Base-by-base conservation (phyloP, 2,888 invertebrate genomes). In the Tenthredo distinguenda region DNA sequence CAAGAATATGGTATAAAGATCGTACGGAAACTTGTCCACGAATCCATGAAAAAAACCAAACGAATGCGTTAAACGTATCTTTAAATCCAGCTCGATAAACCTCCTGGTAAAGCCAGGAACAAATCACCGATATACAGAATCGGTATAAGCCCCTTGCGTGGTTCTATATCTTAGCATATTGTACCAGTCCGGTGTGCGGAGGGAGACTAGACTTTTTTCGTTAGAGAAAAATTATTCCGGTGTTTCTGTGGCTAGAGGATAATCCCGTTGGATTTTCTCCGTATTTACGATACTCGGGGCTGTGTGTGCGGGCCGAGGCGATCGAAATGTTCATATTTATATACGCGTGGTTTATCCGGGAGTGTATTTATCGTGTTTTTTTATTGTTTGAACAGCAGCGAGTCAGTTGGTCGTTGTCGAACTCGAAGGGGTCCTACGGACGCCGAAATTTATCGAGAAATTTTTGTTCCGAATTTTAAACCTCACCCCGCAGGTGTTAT, bases 261-360 rank as follows among this genome's bases (percentile, higher is more conserved):
- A 84, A 84, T 84, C 84, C 84, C 40, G 15, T 77, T 58, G 84
- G 84, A 76, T 84, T 84, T 84, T 47, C 74, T 21, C 74, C 37
- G 37, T 84, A 84, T 76, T 84, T 84, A 84, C 40, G 76, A 72
- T 7, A n/a, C 7, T n/a, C 55, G 3, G 47, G 84, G 9, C 34
- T 3, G 71, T 34, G 6, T n/a, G 26, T 15, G 21, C 37, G 7
- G 18, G 2, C 3, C 34, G 68, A 68, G 7, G 34, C 68, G 7
- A 34, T 62, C 12, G 26, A 68, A 34, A 34, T 18, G 34, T 34
- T 34, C 34, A 12, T 62, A 62, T 68, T 68, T 34, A 68, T 26
- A 65, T 34, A 2, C n/a, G 7, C 26, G 37, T 40, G 9, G 71
- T 15, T 9, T 40, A 37, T 40, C 18, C 40, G n/a, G 7, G 10